Evolutionary conservation across 2,113 vertebrate species (phyloP), one percentile per base, ranked within the genome.

Genomic region (Calonectris borealis): DNA sequence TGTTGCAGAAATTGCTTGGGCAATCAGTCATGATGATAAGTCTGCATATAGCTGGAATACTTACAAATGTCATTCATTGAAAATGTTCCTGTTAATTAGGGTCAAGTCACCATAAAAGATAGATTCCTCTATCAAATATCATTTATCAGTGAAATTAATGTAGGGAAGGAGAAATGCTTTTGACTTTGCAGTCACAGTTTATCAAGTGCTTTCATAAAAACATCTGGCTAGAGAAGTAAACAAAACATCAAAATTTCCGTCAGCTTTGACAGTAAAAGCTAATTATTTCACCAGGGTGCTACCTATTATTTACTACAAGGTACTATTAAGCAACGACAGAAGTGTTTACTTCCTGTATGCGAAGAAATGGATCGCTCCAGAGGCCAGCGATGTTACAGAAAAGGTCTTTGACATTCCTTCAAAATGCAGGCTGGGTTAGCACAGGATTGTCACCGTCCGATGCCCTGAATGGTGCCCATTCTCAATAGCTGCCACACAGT

Each of bases 381-480:
- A 83, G 49, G 52, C 93, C 31, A 11, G 62, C 0, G 3, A 52
- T 10, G 38, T 65, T 77, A 88, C 14, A 6, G 60, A 91, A 90
- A 88, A 93, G 29, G 55, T 73, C 48, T 83, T 21, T 40, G 48
- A 48, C 31, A 5, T 60, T 86, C 86, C 44, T 86, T 69, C 69
- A 58, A 75, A 93, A 62, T 3, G 8, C 62, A 61, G 57, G 61
- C 81, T 0, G 51, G 65, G 78, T 70, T 51, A 89, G 84, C 88
- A 65, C 88, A 92, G 94, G 84, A 68, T 44, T 93, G 95, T 80
- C 85, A 93, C 72, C 42, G 2, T 48, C 83, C 2, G 2, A 49
- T 38, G 82, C 58, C 68, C 66, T 93, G 94, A 94, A 91, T 96
- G 55, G 61, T 90, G 72, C 89, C 88, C 78, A n/a, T 69, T 91